These are phyloP conservation scores for Parazoanthus atlanticus DNA, from an alignment of 92 coral and sea anemone species.

Conservation along the genomic window DNA sequence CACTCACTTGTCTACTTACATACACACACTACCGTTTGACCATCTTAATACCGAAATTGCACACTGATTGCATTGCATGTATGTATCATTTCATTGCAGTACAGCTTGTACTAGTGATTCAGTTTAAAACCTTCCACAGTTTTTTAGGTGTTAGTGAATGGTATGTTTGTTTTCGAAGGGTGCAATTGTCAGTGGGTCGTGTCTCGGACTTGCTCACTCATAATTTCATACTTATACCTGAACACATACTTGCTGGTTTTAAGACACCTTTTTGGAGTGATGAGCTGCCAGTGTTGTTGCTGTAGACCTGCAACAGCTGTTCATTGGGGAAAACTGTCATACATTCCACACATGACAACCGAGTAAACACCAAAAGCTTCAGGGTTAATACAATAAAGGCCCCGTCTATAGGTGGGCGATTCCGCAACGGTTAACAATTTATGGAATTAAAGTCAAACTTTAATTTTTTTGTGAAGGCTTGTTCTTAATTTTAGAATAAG, in stretches of 20 bases:
- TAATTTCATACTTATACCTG: constrained; percentile 5
- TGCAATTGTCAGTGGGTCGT: not conserved
- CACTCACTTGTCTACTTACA: not conserved
- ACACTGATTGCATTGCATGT: not conserved
- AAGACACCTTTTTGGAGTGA: constrained; percentile 5
- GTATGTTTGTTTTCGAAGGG: not conserved
- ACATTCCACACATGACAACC: constrained; percentile 25
- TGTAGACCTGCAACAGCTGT: constrained; percentile 10
- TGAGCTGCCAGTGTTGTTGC: not conserved
- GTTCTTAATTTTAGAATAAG: constrained; percentile 34
- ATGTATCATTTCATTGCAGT: not conserved
- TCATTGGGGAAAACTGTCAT: not conserved
- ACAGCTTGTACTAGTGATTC: not conserved
- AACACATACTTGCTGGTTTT: not conserved
- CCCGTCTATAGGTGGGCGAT: constrained; percentile 35
- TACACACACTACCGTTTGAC: not conserved
- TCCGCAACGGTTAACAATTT: constrained; percentile 11
- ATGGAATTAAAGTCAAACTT: constrained; percentile 13
- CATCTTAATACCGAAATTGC: not conserved
- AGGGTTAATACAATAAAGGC: constrained; percentile 22
- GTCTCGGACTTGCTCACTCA: not conserved
- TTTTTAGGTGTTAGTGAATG: constrained; percentile 4
- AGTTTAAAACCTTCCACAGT: constrained; percentile 13
- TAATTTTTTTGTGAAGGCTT: constrained; percentile 16
- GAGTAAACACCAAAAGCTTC: constrained; percentile 3